These are phyloP conservation scores for Drosophila navojoa DNA, from an alignment of 1,140 invertebrate species.

Conservation along the genomic window DNA sequence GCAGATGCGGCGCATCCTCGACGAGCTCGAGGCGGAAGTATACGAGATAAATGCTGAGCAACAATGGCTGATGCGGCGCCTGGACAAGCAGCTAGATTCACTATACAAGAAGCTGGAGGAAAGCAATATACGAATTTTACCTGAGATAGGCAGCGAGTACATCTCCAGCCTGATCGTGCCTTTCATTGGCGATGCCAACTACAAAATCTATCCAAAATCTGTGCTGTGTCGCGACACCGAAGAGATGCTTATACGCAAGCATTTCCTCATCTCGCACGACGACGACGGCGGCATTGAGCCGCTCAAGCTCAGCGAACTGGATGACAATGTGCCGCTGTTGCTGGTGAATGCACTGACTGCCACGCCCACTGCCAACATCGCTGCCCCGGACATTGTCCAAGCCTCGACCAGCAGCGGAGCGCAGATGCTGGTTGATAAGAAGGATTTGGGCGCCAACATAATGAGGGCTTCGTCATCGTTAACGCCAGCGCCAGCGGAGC, in stretches of 20 bases:
- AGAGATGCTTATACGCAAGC: constrained; percentile 77
- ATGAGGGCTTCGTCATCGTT: neutral
- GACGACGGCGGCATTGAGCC: constrained; percentile 63
- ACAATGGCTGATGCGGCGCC: constrained; percentile 62
- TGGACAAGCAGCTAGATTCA: constrained; percentile 61
- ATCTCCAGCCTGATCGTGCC: constrained; percentile 68
- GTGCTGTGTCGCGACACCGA: constrained; percentile 66
- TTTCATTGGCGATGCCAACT: constrained; percentile 60
- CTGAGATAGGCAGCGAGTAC: constrained; percentile 55
- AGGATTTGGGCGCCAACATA: neutral
- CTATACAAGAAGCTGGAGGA: constrained; percentile 61
- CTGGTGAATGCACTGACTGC: constrained; percentile 27
- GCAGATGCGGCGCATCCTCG: constrained; percentile 75
- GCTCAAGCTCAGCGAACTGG: constrained; percentile 62
- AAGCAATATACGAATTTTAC: constrained; percentile 53
- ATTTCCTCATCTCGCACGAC: constrained; percentile 66
- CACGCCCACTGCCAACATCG: neutral
- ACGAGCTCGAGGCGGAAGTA: constrained; percentile 76
- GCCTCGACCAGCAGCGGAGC: neutral
- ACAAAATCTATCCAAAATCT: constrained; percentile 55
- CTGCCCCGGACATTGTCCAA: neutral
- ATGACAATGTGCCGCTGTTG: constrained; percentile 60
- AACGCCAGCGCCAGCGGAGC: constrained; percentile 18
- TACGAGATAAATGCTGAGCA: constrained; percentile 81
- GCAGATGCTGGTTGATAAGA: neutral